Evolutionary conservation across 2,888 invertebrate genomes (phyloP), one percentile per base, ranked within the genome.

Genomic region (Luperina nickerlii): DNA sequence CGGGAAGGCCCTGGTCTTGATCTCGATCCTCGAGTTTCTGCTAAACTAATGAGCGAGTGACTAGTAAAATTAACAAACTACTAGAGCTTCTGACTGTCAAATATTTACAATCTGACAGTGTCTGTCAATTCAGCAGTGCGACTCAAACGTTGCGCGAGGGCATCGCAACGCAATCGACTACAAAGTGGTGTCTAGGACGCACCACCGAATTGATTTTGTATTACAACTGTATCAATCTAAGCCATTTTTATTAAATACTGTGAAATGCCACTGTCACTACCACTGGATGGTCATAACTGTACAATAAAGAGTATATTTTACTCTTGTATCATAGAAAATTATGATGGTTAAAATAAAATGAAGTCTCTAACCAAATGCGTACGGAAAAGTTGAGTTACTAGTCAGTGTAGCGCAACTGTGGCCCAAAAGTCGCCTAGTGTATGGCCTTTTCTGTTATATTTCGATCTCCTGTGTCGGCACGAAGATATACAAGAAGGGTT

Each of bases 101-200:
- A 38, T 8, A 65, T 38, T 38, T 11, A 1, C 20, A 24, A 65
- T 18, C 8, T 9, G 9, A 38, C 65, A 65, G 20, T 62, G 5
- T 20, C 0, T 51, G 11, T 66, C 74, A 84, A 86, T 86, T 84
- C 78, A 82, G 72, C 9, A 73, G 66, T 82, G 38, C 57, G 78
- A 20, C 66, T 69, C 15, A 42, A 48, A 54, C 78, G 86, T 86
- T 86, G 84, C 86, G 86, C 63, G 83, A 86, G 86, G 84, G 84
- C 84, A 51, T 84, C 81, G 76, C 83, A 83, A 83, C 84, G 86
- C 38, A 48, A 60, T 38, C 42, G 54, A 81, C 81, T 57, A 15
- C 45, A 42, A 15, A 42, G 0, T 18, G 15, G 20, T 27, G 74
- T 82, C 82, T 62, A 73, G 72, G 65, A 69, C 68, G 65, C 32